Base-by-base conservation (phyloP, 2,113 vertebrate species). In the Equus quagga region DNA sequence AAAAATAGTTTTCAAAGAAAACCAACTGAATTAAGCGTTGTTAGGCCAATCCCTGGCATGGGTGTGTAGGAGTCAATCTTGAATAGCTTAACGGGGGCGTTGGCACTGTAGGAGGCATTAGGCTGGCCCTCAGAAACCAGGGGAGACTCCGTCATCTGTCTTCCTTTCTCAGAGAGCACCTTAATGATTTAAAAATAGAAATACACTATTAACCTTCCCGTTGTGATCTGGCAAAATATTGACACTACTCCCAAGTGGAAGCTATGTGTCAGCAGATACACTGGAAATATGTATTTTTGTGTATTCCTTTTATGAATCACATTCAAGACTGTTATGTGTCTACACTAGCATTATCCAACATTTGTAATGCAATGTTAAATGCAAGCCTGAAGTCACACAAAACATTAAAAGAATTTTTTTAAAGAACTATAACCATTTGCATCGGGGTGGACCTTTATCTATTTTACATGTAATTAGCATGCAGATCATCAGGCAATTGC, bases 1-100 rank as follows among this genome's bases (percentile, higher is more conserved):
- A 6, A 96, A 92, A 89, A 69, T 49, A 78, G n/a, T 62, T 90
- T 95, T 89, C 31, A 96, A 92, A 89, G 33, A 46, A 92, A 95
- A 46, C 14, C 24, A 96, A n/a, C 17, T 82, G 49, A 94, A 85
- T 41, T 58, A 65, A 90, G 18, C 80, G 44, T 67, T 58, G 28
- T 33, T 17, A 3, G 17, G 46, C 56, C 33, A 85, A 33, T 46
- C 64, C 33, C 54, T 33, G 23, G 24, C 46, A 28, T 46, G 31
- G 2, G 6, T 8, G 0, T 31, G 26, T 33, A 46, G 36, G 46
- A 56, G 26, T 76, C 10, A 33, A 23, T 70, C 41, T 54, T 26
- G 54, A 69, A 76, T 15, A 31, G 3, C 15, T 3, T n/a, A 21
- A 36, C 1, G 54, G 24, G 18, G 24, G 7, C 18, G 13, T 6